phyloP scores from a whole-genome alignment of 2,113 vertebrate species.

The Scomber japonicus region DNA sequence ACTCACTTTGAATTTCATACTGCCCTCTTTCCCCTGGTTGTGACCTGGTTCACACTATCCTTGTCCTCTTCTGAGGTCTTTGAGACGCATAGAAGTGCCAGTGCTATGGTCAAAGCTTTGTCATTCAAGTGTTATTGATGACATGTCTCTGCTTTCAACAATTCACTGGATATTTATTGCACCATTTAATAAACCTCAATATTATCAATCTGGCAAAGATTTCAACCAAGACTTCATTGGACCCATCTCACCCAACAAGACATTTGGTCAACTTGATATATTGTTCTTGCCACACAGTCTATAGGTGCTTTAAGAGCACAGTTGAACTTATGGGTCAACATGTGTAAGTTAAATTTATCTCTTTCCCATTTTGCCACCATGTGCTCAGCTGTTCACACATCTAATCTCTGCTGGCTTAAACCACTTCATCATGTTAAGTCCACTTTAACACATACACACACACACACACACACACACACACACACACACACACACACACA shows the following conservation, averaged over 20 bases:
- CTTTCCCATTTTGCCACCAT: slow-evolving; percentile 16
- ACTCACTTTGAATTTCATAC: not conserved
- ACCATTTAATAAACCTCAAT: not conserved
- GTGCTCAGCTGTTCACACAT: slow-evolving; percentile 43
- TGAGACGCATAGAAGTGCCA: not conserved
- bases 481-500: not conserved
- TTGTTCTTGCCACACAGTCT: not conserved
- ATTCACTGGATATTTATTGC: not conserved
- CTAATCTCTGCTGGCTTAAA: slow-evolving; percentile 54
- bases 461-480: not conserved
- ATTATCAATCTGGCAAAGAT: not conserved
- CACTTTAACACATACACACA: slow-evolving; percentile 36
- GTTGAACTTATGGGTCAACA: not conserved
- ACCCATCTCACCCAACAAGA: not conserved
- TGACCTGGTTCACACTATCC: not conserved
- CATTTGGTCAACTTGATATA: not conserved
- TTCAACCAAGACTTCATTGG: not conserved
- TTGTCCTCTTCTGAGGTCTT: not conserved
- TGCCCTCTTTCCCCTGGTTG: not conserved
- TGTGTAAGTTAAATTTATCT: not conserved
- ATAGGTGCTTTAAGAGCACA: not conserved
- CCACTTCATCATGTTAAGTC: slow-evolving; percentile 58
- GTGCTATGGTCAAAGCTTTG: not conserved
- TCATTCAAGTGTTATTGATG: not conserved
- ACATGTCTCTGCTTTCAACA: no score